Base-by-base conservation (phyloP, 1,140 invertebrate species). In the Leptestheria dahalacensis region DNA sequence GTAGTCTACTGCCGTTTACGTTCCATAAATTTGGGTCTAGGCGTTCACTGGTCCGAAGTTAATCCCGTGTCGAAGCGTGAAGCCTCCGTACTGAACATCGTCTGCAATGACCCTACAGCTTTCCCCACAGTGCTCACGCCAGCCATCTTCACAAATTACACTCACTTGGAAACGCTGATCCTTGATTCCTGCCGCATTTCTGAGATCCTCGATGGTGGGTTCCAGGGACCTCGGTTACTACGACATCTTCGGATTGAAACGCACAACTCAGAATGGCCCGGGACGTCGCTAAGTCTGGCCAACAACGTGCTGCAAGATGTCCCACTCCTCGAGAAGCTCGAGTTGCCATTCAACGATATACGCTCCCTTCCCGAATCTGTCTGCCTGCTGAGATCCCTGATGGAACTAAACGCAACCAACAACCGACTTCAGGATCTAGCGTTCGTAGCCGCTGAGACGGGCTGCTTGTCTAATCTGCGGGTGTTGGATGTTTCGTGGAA, bases 301-400 rank as follows among this genome's bases (percentile, higher is more conserved):
- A 72, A 78, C 59, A 79, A 79, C 61, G 80, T 84, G 53, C 77
- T 89, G 57, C 77, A 78, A 64, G 84, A 85, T 33, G 73, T 90
- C 15, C 79, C 81, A 63, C 84, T 88, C 70, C 72, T 91, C 25
- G 84, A 87, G 64, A 77, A 78, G 15, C 75, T 93, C 60, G 83
- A 92, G 74, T 72, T 93, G 63, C 77, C 82, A 54, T 79, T 85
- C 68, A 92, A 89, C 72, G 89, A 91, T 72, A 79, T 93, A 52
- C 77, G 81, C 55, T 76, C 80, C 1, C 68, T 92, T 63, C 85
- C 88, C 1, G 79, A 79, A 12, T 76, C 84, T 28, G 82, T 91
- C 56, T 91, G 88, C 68, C 77, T 81, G 2, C 72, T 94, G 60
- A 77, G 78, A 53, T 86, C 85, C 66, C 73, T 95, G 4, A 85